Evolutionary conservation across 2,797 vertebrate genomes (phyloP).

Genomic region (Ficedula albicollis): DNA sequence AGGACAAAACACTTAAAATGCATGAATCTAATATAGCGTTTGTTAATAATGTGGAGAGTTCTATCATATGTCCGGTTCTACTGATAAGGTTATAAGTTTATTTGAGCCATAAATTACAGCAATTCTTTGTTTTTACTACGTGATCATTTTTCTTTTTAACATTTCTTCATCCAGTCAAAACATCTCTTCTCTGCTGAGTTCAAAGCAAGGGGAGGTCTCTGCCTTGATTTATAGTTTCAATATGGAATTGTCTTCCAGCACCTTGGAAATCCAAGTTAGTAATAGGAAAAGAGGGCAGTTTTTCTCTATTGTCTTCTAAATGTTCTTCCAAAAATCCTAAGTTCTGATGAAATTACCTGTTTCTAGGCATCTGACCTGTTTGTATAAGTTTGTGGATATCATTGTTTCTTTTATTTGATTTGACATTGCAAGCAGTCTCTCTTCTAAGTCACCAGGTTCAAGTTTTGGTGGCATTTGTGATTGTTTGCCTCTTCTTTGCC

Average conservation of each 20-base stretch:
- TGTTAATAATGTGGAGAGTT: background rate
- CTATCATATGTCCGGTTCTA: background rate
- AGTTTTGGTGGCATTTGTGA: background rate
- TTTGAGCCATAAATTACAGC: background rate
- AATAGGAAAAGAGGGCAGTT: background rate
- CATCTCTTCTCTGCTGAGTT: background rate
- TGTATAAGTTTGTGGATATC: background rate
- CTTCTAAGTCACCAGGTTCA: background rate
- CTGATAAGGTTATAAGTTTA: background rate
- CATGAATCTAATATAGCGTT: background rate
- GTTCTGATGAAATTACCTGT: background rate
- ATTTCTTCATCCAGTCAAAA: background rate
- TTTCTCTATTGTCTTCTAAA: background rate
- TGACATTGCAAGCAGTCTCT: background rate
- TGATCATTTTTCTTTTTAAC: background rate
- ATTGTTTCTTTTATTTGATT: background rate
- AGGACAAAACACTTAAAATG: background rate
- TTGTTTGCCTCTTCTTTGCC: background rate
- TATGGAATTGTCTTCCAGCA: background rate
- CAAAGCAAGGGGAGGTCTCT: background rate
- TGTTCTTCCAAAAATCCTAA: background rate
- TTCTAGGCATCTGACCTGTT: background rate
- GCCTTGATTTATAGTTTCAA: background rate
- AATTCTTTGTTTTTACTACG: background rate
- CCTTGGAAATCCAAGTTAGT: background rate